Evolutionary conservation across 2,797 vertebrate genomes (phyloP).

Genomic region (Thunnus albacares): DNA sequence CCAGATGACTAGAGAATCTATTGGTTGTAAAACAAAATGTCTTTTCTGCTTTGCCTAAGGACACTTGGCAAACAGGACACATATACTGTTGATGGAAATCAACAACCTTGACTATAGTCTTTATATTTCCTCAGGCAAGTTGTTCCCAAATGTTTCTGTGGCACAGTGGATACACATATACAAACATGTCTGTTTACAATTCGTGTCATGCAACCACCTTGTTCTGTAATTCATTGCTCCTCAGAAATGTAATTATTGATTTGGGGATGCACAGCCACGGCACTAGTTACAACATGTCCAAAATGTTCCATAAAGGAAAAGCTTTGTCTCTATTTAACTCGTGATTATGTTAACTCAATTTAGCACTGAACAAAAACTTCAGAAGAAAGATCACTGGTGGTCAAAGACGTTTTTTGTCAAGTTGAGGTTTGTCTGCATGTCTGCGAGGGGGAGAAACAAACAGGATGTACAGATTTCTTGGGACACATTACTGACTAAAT

Average conservation of each 20-base stretch:
- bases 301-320: slow-evolving; percentile 1
- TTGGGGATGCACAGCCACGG: background rate
- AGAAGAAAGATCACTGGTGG: slow-evolving; percentile 8
- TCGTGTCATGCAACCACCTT: slow-evolving; percentile 1
- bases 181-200: slow-evolving; percentile 15
- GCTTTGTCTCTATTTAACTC: slow-evolving; percentile 5
- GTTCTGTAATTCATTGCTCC: background rate
- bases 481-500: slow-evolving; percentile 1
- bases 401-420: slow-evolving; percentile 37
- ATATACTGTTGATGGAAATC: background rate
- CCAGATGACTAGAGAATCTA: no score
- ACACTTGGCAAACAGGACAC: no score
- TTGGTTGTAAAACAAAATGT: no score
- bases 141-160: slow-evolving; percentile 2
- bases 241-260: slow-evolving; percentile 11
- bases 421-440: background rate
- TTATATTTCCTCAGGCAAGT: background rate
- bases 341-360: slow-evolving; percentile 50
- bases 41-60: no score
- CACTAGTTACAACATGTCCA: slow-evolving; percentile 8
- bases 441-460: background rate
- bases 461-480: slow-evolving; percentile 20
- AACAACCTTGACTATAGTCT: background rate
- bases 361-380: slow-evolving; percentile 32
- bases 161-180: background rate